Evolutionary conservation across 1,140 invertebrate genomes (phyloP).

Genomic region (Gonioctena quinquepunctata): DNA sequence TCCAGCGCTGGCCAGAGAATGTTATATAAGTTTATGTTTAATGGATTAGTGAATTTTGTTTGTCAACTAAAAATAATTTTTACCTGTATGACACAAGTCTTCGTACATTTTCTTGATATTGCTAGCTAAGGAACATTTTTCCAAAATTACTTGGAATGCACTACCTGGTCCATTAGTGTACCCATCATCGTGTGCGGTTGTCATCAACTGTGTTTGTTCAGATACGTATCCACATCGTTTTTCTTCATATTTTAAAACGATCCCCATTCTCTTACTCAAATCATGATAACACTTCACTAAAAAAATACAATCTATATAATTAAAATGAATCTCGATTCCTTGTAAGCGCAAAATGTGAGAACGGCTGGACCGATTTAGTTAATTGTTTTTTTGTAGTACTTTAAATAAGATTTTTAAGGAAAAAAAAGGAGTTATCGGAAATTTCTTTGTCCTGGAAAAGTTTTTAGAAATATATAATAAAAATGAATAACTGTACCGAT

Average conservation of each 20-base stretch:
- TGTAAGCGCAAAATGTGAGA: too few relatives aligned
- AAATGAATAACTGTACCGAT: too few relatives aligned
- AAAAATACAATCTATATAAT: constrained; percentile 14
- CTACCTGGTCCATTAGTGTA: constrained; percentile 57
- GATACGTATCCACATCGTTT: constrained; percentile 86
- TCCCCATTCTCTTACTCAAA: constrained; percentile 86
- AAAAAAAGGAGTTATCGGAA: too few relatives aligned
- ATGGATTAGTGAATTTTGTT: neutral
- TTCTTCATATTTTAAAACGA: constrained; percentile 90
- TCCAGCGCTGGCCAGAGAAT: too few relatives aligned
- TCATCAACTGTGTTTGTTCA: constrained; percentile 88
- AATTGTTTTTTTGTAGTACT: too few relatives aligned
- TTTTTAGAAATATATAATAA: too few relatives aligned
- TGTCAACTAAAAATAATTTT: neutral
- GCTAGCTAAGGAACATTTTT: constrained; percentile 78
- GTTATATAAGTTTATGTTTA: too few relatives aligned
- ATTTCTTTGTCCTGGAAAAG: too few relatives aligned
- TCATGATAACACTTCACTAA: constrained; percentile 92
- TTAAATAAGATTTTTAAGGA: too few relatives aligned
- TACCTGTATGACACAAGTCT: constrained; percentile 75
- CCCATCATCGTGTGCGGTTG: constrained; percentile 69
- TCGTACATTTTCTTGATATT: constrained; percentile 86
- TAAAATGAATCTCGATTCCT: neutral
- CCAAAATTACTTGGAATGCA: constrained; percentile 78
- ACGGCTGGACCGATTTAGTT: too few relatives aligned